These are phyloP conservation scores for Acrossocheilus fasciatus DNA, from an alignment of 2,797 vertebrate species.

Conservation along the genomic window DNA sequence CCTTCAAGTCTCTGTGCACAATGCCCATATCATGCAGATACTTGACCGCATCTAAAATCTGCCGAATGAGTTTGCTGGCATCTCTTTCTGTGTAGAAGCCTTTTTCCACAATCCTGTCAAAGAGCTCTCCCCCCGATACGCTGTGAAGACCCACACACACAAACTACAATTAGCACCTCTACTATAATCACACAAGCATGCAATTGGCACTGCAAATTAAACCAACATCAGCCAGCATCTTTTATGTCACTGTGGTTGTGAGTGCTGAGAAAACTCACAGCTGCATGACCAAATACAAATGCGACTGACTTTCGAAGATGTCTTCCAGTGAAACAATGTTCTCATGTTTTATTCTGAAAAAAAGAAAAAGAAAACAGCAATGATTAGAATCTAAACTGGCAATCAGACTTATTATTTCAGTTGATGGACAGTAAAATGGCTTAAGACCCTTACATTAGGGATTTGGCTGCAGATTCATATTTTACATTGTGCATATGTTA, in stretches of 20 bases:
- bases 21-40: constrained; percentile 96
- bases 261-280: constrained; percentile 83
- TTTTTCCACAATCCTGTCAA: constrained; percentile 97
- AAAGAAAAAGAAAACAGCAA: constrained; percentile 1
- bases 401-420: neutral
- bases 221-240: neutral
- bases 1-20: constrained; percentile 96
- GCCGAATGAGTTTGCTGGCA: constrained; percentile 93
- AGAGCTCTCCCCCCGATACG: constrained; percentile 94
- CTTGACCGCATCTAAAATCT: constrained; percentile 95
- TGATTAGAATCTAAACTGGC: neutral
- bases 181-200: constrained; percentile 6
- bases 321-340: constrained; percentile 97
- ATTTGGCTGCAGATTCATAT: neutral
- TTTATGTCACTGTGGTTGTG: neutral
- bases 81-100: constrained; percentile 97
- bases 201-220: neutral
- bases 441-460: neutral
- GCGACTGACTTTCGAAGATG: constrained; percentile 94
- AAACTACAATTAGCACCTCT: neutral
- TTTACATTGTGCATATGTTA: neutral
- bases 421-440: neutral
- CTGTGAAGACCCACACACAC: constrained; percentile 69
- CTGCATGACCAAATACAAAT: constrained; percentile 98
- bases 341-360: constrained; percentile 91